These are phyloP conservation scores for Melanerpes aurifrons DNA, from an alignment of 2,113 vertebrate genomes.

Conservation along the genomic window DNA sequence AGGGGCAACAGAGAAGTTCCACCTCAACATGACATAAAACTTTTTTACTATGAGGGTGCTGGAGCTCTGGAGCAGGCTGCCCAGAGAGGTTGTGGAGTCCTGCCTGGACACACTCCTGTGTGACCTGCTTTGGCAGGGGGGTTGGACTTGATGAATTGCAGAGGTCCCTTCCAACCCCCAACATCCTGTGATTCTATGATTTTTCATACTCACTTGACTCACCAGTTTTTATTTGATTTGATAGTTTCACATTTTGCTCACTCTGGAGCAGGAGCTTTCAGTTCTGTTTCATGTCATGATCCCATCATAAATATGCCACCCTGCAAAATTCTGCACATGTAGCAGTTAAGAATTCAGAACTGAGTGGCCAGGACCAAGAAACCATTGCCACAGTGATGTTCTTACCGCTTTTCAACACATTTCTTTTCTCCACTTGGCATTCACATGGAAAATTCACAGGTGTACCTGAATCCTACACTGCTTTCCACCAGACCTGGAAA, in stretches of 20 bases:
- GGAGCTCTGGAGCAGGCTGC: too few species aligned
- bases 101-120: too few species aligned
- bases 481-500: neutral
- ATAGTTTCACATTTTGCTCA: neutral
- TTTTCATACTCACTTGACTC: neutral
- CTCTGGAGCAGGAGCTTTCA: neutral
- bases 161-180: too few species aligned
- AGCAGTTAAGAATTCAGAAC: neutral
- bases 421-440: neutral
- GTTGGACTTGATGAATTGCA: too few species aligned
- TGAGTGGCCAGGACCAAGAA: neutral
- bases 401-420: neutral
- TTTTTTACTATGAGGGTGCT: too few species aligned
- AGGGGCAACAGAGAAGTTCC: too few species aligned
- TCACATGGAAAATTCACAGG: neutral
- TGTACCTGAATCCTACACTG: neutral
- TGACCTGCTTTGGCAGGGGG: too few species aligned
- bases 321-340: neutral
- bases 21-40: too few species aligned
- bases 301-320: neutral
- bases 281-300: neutral
- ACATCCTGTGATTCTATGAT: too few species aligned
- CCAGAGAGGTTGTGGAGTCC: too few species aligned
- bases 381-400: neutral
- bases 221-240: neutral